phyloP scores from a whole-genome alignment of 2,888 invertebrate genomes.

The Cryptocheilus praepositus region DNA sequence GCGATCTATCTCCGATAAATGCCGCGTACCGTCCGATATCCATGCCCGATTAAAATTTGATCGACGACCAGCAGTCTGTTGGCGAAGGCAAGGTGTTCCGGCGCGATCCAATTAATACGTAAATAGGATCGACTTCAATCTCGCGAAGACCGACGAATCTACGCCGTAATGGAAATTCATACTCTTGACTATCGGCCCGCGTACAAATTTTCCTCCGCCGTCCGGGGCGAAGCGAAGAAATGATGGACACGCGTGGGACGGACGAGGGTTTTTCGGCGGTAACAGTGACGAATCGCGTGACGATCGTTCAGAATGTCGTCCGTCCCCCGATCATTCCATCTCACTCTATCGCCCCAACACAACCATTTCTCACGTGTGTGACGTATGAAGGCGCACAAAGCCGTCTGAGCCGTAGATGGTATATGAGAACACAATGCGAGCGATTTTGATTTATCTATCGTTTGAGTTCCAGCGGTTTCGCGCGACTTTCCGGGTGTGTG shows the following conservation, averaged over 20 bases:
- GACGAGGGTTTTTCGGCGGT: too few relatives aligned
- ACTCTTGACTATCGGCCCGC: too few relatives aligned
- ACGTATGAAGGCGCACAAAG: constrained; percentile 12
- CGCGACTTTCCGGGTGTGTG: neutral
- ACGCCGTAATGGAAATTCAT: too few relatives aligned
- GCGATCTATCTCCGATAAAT: constrained; percentile 29
- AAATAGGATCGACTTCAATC: too few relatives aligned
- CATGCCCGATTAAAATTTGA: constrained; percentile 30
- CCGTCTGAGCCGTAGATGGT: constrained; percentile 35
- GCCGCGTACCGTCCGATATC: constrained; percentile 7
- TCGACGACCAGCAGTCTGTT: constrained; percentile 1
- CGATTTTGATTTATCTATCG: constrained; percentile 63
- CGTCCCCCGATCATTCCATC: neutral
- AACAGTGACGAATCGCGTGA: too few relatives aligned
- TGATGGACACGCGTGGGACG: too few relatives aligned
- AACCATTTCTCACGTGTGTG: too few relatives aligned
- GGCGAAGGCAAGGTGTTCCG: neutral
- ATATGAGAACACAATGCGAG: constrained; percentile 42
- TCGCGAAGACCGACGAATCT: too few relatives aligned
- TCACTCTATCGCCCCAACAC: too few relatives aligned
- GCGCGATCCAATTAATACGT: too few relatives aligned
- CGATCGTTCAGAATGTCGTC: neutral
- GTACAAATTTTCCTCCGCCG: too few relatives aligned
- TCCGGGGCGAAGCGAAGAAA: too few relatives aligned
- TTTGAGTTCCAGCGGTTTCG: constrained; percentile 40